Base-by-base conservation (phyloP, 2,113 vertebrate species). In the Butorides virescens region DNA sequence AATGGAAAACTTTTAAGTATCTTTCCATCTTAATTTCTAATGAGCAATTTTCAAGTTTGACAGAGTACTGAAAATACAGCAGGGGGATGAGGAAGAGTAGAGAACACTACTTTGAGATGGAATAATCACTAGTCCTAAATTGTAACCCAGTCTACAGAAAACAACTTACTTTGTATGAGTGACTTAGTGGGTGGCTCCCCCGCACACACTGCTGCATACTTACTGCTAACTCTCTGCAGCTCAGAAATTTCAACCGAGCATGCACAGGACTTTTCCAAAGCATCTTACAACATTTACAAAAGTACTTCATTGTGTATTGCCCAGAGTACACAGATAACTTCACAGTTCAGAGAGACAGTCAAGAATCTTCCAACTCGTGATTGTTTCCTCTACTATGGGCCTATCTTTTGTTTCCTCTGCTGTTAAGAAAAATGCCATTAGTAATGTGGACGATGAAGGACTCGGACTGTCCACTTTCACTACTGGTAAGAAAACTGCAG, bases 31-130 rank as follows among this genome's bases (percentile, higher is more conserved):
- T 44, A 59, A 59, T 84, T 95, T 91, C 53, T 94, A 92, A 74
- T 53, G 37, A 90, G 18, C 52, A 93, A 88, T 89, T 96, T 79
- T 79, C 42, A 92, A 83, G 46, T 93, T 63, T 93, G 91, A 76
- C 36, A 42, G 61, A 88, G 46, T 59, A 96, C 52, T 63, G 34
- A 79, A 87, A 95, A 73, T 32, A 71, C 15, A 95, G 19, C 17
- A 46, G 25, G 8, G 22, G 42, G 80, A 71, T 7, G 9, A 66
- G 39, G 32, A 92, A 86, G 56, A 72, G 70, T 39, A 80, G 91
- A 93, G 50, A 80, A 68, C 3, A 10, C 26, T 56, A 27, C 42
- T 85, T 74, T 15, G 36, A 93, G 82, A 94, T 1, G 0, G 39
- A 94, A 81, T n/a, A 74, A 80, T 53, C 81, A 25, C 61, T 52